Percentiles rank a stretch among this genome's conserved stretches.
Evolutionary conservation across 1,140 invertebrate genomes (phyloP).

Genomic region (Brachionus angularis): DNA sequence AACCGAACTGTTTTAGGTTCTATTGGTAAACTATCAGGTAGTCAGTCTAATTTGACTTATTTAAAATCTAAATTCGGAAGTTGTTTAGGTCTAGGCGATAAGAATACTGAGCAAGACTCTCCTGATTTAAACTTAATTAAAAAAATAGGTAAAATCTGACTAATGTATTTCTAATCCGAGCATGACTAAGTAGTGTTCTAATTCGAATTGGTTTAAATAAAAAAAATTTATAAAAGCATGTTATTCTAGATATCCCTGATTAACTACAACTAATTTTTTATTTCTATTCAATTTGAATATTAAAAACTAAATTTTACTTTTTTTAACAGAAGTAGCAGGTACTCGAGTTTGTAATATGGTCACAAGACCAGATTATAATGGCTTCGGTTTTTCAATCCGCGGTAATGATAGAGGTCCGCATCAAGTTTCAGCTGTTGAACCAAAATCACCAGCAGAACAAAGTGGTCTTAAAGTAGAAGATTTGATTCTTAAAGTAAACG

Average conservation of each 20-base stretch:
- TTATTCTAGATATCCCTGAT: background rate
- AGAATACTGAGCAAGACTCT: background rate
- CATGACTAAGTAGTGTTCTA: too few species aligned
- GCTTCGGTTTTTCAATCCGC: constrained; percentile 31
- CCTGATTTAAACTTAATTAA: background rate
- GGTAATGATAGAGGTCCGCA: constrained; percentile 17
- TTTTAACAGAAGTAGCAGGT: constrained; percentile 9
- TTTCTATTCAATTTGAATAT: background rate
- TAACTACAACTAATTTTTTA: background rate
- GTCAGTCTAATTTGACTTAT: constrained; percentile 41
- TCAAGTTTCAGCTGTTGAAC: constrained; percentile 10
- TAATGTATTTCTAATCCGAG: background rate
- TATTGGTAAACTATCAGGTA: constrained; percentile 13
- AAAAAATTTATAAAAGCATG: constrained; percentile 4
- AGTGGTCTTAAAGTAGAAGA: constrained; percentile 11
- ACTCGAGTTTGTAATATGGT: constrained; percentile 23
- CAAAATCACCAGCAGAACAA: constrained; percentile 32
- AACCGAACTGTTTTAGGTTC: background rate
- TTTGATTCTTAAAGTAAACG: constrained; percentile 24
- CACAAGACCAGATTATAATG: constrained; percentile 29
- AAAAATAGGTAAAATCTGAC: background rate
- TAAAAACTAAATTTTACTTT: background rate
- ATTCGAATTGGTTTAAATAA: too few species aligned
- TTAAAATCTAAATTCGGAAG: constrained; percentile 40
- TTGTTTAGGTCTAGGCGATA: constrained; percentile 34